phyloP scores from a whole-genome alignment of 2,113 vertebrate species.

The Bubo bubo region DNA sequence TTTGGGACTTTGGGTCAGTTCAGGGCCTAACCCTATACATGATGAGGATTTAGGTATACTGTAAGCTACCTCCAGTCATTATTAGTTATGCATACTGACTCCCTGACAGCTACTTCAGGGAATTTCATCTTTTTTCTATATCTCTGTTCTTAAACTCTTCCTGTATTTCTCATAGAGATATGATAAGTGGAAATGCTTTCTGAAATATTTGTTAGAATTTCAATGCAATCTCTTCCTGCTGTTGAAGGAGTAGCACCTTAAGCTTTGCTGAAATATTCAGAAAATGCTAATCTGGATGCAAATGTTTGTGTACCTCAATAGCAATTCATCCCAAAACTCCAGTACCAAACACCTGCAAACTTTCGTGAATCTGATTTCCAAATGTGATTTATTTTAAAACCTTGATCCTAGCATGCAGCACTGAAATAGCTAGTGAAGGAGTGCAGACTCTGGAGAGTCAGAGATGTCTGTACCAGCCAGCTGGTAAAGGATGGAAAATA shows the following conservation, averaged over 20 bases:
- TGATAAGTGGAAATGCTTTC: background rate
- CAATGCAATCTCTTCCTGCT: background rate
- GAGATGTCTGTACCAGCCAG: background rate
- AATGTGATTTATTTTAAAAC: slow-evolving; percentile 21
- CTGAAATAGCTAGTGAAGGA: background rate
- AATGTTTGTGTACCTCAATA: background rate
- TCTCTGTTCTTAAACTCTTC: background rate
- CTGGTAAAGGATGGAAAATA: background rate
- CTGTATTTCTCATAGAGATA: background rate
- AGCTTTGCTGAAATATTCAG: background rate
- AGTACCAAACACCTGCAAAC: background rate
- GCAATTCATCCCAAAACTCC: background rate
- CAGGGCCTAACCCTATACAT: background rate
- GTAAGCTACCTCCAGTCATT: background rate
- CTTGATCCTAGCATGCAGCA: background rate
- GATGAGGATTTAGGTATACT: background rate
- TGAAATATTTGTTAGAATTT: background rate
- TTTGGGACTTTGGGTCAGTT: background rate
- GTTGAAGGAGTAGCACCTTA: background rate
- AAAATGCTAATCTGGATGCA: background rate
- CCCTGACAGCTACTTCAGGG: background rate
- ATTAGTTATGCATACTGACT: background rate
- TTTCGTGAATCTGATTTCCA: background rate
- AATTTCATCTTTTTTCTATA: background rate
- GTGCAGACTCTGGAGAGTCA: background rate